Evolutionary conservation across 2,888 invertebrate genomes (phyloP), one percentile per base, ranked within the genome.

Genomic region (Ichneumoninae sp.): DNA sequence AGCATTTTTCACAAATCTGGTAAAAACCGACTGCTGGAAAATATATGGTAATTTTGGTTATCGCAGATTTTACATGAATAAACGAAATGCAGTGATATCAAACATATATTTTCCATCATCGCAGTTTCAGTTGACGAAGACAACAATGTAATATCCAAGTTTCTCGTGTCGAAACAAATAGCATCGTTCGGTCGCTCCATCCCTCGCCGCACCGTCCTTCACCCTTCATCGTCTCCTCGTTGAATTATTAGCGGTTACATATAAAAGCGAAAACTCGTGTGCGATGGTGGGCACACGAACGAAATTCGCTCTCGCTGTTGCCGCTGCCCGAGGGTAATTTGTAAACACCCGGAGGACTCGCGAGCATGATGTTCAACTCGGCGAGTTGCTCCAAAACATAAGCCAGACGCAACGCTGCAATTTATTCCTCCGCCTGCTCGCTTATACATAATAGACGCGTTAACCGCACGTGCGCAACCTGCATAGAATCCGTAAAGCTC

Each of bases 351-450:
- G 47, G 60, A 40, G 36, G 33, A 81, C 60, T 57, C 30, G 44
- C 81, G 26, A 75, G 36, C 63, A 36, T 54, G 71, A 65, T 54
- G 69, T 77, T 79, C 68, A 44, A 71, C 63, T 66, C 66, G 8
- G 22, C 50, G 74, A 33, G 69, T 79, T 68, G 30, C 47, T 40
- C 50, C 40, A 22, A 75, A 80, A 74, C 60, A 79, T 63, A 50
- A 68, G 47, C 47, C 66, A 77, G 68, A 66, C 36, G 63, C 10
- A 82, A 26, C 30, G 47, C 26, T 22, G 66, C 36, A 77, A 82
- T 77, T 77, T 82, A 73, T 82, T 66, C 71, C 76, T 65, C 60
- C 63, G 40, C 70, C 44, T 78, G 73, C 44, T 50, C 63, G n/a
- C 50, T 47, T 66, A 54, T 54, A 68, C 50, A 73, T 60, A 78